Base-by-base conservation (phyloP, 2,113 vertebrate genomes). In the Channa argus region DNA sequence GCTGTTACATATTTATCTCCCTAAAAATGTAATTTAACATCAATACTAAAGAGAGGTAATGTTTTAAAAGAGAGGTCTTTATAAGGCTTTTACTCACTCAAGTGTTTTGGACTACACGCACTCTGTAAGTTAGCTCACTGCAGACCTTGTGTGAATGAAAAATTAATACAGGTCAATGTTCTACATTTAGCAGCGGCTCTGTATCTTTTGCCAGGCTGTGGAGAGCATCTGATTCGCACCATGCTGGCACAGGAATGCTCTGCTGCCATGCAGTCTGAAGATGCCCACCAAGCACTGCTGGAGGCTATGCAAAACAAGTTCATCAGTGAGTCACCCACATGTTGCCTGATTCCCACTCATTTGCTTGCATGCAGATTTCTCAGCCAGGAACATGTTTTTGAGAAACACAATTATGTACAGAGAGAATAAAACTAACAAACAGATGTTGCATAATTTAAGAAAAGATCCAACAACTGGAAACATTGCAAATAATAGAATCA, bases 241-340 rank as follows among this genome's bases (percentile, higher is more conserved):
- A 97, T 99, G 94, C 90, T 99, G 91, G 98, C 98, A 85, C 95
- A 96, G 94, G 98, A 99, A 93, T 99, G 98, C 93, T 97, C 98
- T 2, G 91, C 95, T 73, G 97, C 98, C 93, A 94, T 99, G 93
- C 98, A 99, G 93, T 93, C 96, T 13, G 98, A 99, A 89, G 97
- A 99, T 92, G 97, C 98, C 84, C 98, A 99, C 89, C 97, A 98
- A 86, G 97, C 98, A 54, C 93, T 99, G 84, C 90, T 99, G 92
- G 97, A 98, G 90, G 96, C 98, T 96, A 99, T 99, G 98, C 98
- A 99, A 96, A 98, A 98, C 89, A 98, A 99, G 88, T 99, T 99
- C 91, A 98, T 99, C 91, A 95, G 98, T 99, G 92, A 97, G 97
- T 95, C 71, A 73, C 49, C 62, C 62, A 46, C 75, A 70, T 44